These are phyloP conservation scores for Proteles cristata DNA, from an alignment of 2,113 vertebrate genomes.

Conservation along the genomic window DNA sequence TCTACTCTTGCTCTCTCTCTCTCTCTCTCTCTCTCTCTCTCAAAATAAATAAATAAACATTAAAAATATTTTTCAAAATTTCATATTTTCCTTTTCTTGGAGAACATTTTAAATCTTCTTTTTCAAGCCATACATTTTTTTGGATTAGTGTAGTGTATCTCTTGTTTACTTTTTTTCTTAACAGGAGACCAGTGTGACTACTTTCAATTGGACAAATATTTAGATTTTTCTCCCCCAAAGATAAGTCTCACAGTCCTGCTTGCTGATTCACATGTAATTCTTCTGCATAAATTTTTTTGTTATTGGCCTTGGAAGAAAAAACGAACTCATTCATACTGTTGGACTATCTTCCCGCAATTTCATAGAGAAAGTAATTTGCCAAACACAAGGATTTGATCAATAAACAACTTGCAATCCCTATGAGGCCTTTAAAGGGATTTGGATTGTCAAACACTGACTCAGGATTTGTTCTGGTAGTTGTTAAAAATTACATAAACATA, in stretches of 20 bases:
- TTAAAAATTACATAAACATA: slow-evolving; percentile 66
- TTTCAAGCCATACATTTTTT: not conserved
- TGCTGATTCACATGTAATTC: slow-evolving; percentile 49
- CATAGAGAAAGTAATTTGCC: slow-evolving; percentile 75
- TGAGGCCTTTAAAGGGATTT: slow-evolving; percentile 78
- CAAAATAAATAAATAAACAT: too few species aligned
- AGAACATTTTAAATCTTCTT: slow-evolving; percentile 11
- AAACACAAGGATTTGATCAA: slow-evolving; percentile 84
- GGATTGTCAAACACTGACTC: slow-evolving; percentile 77
- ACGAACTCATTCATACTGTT: slow-evolving; percentile 65
- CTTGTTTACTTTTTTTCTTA: slow-evolving; percentile 35
- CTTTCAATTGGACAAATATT: slow-evolving; percentile 55
- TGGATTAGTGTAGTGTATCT: not conserved
- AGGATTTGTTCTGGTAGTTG: slow-evolving; percentile 69
- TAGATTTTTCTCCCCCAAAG: slow-evolving; percentile 59
- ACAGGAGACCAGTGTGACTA: slow-evolving; percentile 13
- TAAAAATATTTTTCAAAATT: not conserved
- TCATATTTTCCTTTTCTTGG: slow-evolving; percentile 16
- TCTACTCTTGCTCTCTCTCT: too few species aligned
- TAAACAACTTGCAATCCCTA: slow-evolving; percentile 78
- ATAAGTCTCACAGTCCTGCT: not conserved
- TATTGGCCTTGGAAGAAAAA: slow-evolving; percentile 81
- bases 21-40: too few species aligned
- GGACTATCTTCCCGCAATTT: slow-evolving; percentile 70
- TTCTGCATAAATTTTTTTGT: slow-evolving; percentile 80